Conservation (phyloP, 2,888 invertebrate species). For the Meghimatium bilineatum region DNA sequence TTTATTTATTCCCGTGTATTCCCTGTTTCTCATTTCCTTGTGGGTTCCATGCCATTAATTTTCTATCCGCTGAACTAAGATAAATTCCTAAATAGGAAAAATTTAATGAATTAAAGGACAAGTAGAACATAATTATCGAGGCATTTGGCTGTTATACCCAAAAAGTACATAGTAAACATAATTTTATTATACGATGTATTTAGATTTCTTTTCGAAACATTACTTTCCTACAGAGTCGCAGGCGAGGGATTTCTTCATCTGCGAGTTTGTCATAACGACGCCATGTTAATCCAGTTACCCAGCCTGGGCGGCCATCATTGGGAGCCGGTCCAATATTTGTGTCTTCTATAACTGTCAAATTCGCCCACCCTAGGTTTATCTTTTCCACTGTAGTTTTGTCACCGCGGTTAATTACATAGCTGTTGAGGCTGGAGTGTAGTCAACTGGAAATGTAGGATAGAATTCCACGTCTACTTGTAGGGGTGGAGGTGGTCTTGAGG, state of each 20-base stretch:
- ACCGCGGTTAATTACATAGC: conserved; percentile 46
- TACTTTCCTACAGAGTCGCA: background rate
- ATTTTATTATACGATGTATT: background rate
- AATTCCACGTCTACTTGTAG: conserved; percentile 13
- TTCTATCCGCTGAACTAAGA: too few relatives aligned
- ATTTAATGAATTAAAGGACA: background rate
- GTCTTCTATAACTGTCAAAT: conserved; percentile 48
- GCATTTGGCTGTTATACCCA: background rate
- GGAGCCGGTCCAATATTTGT: conserved; percentile 44
- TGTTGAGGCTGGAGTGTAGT: conserved; percentile 26
- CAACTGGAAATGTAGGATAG: conserved; percentile 33
- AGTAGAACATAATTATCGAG: background rate
- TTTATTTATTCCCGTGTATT: too few relatives aligned
- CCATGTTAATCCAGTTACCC: conserved; percentile 41
- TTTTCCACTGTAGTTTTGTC: conserved; percentile 44
- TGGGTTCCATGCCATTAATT: too few relatives aligned
- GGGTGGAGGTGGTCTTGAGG: conserved; percentile 16
- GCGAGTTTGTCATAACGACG: conserved; percentile 36
- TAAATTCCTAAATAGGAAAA: background rate
- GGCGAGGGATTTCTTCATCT: conserved; percentile 30
- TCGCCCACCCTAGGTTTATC: conserved; percentile 36
- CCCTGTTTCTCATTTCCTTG: too few relatives aligned
- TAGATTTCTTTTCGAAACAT: background rate
- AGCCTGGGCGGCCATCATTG: conserved; percentile 12
- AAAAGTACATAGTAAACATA: background rate